Conservation (phyloP, 2,113 vertebrate species). For the Ibidorhyncha struthersii region DNA sequence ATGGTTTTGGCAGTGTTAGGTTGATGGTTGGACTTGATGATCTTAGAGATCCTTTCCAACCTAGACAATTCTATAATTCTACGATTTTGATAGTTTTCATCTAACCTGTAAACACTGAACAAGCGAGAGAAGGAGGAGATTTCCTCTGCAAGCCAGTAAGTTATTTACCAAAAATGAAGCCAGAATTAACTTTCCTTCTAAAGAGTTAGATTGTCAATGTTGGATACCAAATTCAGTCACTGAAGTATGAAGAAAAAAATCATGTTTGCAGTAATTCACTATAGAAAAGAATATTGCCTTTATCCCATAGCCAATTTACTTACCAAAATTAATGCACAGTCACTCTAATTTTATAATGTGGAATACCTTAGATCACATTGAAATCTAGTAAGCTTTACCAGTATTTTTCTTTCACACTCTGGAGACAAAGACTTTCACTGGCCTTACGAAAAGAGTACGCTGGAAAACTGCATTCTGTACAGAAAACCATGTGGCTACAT, state of each 20-base stretch:
- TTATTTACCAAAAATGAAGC: not conserved
- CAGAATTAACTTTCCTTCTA: not conserved
- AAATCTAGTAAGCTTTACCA: not conserved
- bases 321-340: not conserved
- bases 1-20: too few relatives aligned
- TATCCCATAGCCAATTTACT: not conserved
- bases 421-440: not conserved
- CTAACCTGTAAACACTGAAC: not conserved
- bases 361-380: not conserved
- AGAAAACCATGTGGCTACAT: not conserved
- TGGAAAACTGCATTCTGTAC: not conserved
- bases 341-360: not conserved
- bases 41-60: too few relatives aligned
- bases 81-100: not conserved
- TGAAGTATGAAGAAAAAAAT: not conserved
- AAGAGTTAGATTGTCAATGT: not conserved
- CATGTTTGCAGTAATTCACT: not conserved
- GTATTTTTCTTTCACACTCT: not conserved
- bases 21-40: too few relatives aligned
- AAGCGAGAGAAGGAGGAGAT: not conserved
- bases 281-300: not conserved
- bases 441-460: not conserved
- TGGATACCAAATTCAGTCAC: not conserved
- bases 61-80: too few relatives aligned
- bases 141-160: not conserved